Percentiles rank a stretch among this genome's conserved stretches.
These are phyloP conservation scores for Coenonympha arcania DNA, from an alignment of 2,888 invertebrate genomes.

Conservation along the genomic window DNA sequence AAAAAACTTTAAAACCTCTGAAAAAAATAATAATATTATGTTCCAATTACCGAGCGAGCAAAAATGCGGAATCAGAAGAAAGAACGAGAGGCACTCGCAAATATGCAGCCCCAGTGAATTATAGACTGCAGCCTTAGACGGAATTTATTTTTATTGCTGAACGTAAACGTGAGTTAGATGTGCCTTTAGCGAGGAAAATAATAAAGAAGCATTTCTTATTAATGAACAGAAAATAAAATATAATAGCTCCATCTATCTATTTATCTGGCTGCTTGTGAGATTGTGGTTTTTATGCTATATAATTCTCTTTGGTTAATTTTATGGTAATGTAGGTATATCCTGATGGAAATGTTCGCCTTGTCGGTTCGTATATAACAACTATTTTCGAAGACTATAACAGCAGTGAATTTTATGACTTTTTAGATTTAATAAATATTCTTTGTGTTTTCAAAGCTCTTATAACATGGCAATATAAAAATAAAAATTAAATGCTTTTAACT, in stretches of 20 bases:
- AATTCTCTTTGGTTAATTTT: too few species aligned
- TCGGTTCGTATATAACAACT: too few species aligned
- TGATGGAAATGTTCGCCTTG: too few species aligned
- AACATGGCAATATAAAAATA: too few species aligned
- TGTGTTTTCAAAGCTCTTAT: too few species aligned
- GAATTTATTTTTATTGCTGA: constrained; percentile 3
- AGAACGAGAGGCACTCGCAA: constrained; percentile 49
- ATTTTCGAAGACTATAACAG: too few species aligned
- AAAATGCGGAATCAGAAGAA: constrained; percentile 66
- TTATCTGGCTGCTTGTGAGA: constrained; percentile 29
- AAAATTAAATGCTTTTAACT: too few species aligned
- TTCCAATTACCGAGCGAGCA: constrained; percentile 28
- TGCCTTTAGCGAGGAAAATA: not conserved
- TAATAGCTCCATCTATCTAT: constrained; percentile 35
- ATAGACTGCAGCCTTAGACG: constrained; percentile 16
- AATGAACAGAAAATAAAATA: constrained; percentile 29
- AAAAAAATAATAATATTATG: not conserved
- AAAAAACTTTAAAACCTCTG: too few species aligned
- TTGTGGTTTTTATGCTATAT: not conserved
- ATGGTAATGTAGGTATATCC: too few species aligned
- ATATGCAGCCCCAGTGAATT: constrained; percentile 33
- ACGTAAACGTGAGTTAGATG: constrained; percentile 7
- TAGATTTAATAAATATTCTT: too few species aligned
- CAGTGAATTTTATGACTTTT: too few species aligned
- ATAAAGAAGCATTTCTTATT: constrained; percentile 33